These are phyloP conservation scores for Drosophila bipectinata DNA, from an alignment of 1,140 invertebrate species.

Conservation along the genomic window DNA sequence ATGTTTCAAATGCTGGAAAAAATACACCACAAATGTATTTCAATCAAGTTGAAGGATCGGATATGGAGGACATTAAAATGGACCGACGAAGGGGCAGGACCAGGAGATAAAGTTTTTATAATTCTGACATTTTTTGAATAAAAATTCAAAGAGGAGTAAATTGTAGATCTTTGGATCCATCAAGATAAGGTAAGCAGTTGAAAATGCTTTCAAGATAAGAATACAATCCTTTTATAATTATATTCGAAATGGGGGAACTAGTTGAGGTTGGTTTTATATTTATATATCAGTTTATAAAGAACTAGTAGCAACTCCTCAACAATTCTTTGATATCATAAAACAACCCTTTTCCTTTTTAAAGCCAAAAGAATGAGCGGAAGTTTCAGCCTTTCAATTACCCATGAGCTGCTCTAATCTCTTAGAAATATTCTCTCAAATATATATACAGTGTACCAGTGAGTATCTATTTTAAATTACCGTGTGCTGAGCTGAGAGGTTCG, in stretches of 20 bases:
- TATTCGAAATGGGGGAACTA: not conserved
- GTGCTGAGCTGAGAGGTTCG: slow-evolving; percentile 96
- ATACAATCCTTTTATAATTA: not conserved
- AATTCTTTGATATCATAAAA: not conserved
- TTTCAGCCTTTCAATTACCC: slow-evolving; percentile 8
- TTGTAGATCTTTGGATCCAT: not conserved
- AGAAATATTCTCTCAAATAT: slow-evolving; percentile 30
- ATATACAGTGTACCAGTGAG: slow-evolving; percentile 35
- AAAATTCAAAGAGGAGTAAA: not conserved
- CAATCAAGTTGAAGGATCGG: slow-evolving; percentile 6
- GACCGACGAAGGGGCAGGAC: not conserved
- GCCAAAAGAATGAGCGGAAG: not conserved
- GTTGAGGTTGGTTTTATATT: not conserved
- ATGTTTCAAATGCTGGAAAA: slow-evolving; percentile 56
- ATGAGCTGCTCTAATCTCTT: slow-evolving; percentile 29
- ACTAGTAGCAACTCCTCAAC: not conserved
- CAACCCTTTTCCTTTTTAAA: not conserved
- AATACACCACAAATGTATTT: slow-evolving; percentile 25
- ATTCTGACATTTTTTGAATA: not conserved
- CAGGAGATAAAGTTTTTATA: not conserved
- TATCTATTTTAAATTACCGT: slow-evolving; percentile 85
- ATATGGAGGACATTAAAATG: slow-evolving; percentile 5
- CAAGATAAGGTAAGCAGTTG: not conserved
- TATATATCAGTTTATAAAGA: not conserved
- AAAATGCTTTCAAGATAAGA: not conserved